phyloP scores from a whole-genome alignment of 1,140 invertebrate species.

The Macrostomum lignano region DNA sequence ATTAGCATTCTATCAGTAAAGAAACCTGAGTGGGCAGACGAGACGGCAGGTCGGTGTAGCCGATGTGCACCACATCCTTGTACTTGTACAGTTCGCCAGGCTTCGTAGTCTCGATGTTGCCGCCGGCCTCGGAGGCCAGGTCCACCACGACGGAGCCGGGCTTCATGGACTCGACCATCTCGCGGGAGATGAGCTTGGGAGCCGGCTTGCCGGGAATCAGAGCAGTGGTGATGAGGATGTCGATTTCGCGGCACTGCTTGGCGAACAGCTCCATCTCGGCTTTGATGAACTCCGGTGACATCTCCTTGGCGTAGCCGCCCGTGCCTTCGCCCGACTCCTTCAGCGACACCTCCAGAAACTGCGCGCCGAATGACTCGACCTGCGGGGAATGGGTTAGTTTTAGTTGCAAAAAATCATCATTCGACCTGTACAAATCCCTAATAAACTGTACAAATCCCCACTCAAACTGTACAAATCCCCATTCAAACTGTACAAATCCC shows the following conservation, averaged over 20 bases:
- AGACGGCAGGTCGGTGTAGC: slow-evolving; percentile 52
- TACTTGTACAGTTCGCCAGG: slow-evolving; percentile 44
- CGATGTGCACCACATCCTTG: slow-evolving; percentile 51
- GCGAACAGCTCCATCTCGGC: slow-evolving; percentile 57
- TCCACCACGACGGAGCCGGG: slow-evolving; percentile 63
- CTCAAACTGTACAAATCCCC: too few relatives aligned
- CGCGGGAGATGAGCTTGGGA: slow-evolving; percentile 45
- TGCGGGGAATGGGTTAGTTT: too few relatives aligned
- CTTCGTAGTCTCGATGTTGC: slow-evolving; percentile 52
- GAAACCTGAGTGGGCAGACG: too few relatives aligned
- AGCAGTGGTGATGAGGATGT: slow-evolving; percentile 54
- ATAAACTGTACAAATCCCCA: too few relatives aligned
- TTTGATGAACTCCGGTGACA: slow-evolving; percentile 57
- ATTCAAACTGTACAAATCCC: too few relatives aligned
- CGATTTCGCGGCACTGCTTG: slow-evolving; percentile 46
- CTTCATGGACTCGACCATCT: slow-evolving; percentile 52
- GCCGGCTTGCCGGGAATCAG: slow-evolving; percentile 61
- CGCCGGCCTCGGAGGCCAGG: slow-evolving; percentile 56
- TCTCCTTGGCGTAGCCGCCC: slow-evolving; percentile 62
- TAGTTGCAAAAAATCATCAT: too few relatives aligned
- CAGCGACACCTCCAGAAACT: slow-evolving; percentile 42
- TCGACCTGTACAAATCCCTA: too few relatives aligned
- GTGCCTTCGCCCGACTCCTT: slow-evolving; percentile 51
- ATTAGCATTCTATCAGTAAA: too few relatives aligned
- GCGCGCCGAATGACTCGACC: slow-evolving; percentile 60